Evolutionary conservation across 2,888 invertebrate genomes (phyloP), one percentile per base, ranked within the genome.

Genomic region (Andrena fulva): DNA sequence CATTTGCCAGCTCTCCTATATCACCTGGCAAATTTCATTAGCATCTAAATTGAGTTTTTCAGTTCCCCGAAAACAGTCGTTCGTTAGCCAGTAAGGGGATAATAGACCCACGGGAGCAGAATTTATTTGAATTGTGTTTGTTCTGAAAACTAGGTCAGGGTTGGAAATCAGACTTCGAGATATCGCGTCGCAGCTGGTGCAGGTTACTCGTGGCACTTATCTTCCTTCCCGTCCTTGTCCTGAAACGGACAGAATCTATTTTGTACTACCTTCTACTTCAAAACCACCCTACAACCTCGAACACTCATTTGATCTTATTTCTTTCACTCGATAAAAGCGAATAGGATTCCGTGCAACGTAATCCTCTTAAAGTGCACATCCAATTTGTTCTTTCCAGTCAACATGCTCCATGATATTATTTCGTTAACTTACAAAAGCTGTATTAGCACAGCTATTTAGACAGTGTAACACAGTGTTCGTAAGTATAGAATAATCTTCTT

Each of bases 141-240:
- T 60, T 73, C 42, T 10, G 27, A 48, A 50, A 31, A 60, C 20
- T 24, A 20, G 52, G 72, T 35, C 72, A 72, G 4, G 66, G 60
- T 66, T 52, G 64, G 6, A 70, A 71, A 77, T 66, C 59, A 60
- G 35, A 77, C 20, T 52, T 52, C 29, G 27, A 66, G 56, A 71
- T 50, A 56, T 66, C 59, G 59, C 31, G 20, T 20, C 24, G 52
- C 56, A 8, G 71, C 48, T 33, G 56, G 70, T 72, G 66, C 16
- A 77, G 52, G 60, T 77, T 66, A 60, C 6, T 31, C 71, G 16
- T 6, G 66, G 3, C 10, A 52, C 20, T 72, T 64, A 12, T 50
- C 59, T 52, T 24, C 50, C n/a, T 27, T 67, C 35, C 12, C 33
- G 71, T 71, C 27, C 77, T 64, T 70, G 54, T 48, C 29, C 64